Base-by-base conservation (phyloP, 2,797 vertebrate species). In the Pseudocheirus occidentalis region DNA sequence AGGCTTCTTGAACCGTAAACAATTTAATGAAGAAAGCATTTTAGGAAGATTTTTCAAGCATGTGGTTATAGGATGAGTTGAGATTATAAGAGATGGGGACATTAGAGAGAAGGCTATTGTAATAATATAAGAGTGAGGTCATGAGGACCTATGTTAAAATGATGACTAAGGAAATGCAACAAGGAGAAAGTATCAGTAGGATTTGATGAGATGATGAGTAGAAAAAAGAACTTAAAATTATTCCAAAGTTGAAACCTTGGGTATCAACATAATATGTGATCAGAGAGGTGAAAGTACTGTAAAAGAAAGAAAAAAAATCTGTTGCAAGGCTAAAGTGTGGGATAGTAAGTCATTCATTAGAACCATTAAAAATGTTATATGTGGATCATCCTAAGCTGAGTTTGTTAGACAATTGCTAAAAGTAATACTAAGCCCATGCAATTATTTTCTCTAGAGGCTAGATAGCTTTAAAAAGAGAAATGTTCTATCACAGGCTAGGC, bases 401-500 rank as follows among this genome's bases (percentile, higher is more conserved):
- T 2, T 90, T 10, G 29, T 55, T 73, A 89, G 90, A 21, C 55
- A 29, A 95, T 90, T 87, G 34, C 2, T 81, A 28, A 93, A 29
- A 59, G 7, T n/a, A 16, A 57, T 95, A 56, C 4, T 7, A 29
- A 87, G 9, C 40, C 54, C 50, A 55, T 3, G 27, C 31, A 52
- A 94, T 96, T 56, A 66, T 66, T 95, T 58, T n/a, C 93, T 90
- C 57, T 58, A 90, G 50, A 55, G 11, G 81, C 40, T 28, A 90
- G 54, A 31, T 55, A 93, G 55, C 21, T 59, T 93, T 57, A 1
- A 56, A 92, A 95, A 94, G 58, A 55, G 31, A 90, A 94, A 56
- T 10, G n/a, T 40, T 53, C 21, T 62, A 90, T 59, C 95, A 27
- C 34, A 58, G 6, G 12, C 6, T 62, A 14, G 16, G 57, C 62